Percentiles rank a stretch among this genome's conserved stretches.
Conservation (phyloP, 2,888 invertebrate species). For the Protodeltote pygarga region DNA sequence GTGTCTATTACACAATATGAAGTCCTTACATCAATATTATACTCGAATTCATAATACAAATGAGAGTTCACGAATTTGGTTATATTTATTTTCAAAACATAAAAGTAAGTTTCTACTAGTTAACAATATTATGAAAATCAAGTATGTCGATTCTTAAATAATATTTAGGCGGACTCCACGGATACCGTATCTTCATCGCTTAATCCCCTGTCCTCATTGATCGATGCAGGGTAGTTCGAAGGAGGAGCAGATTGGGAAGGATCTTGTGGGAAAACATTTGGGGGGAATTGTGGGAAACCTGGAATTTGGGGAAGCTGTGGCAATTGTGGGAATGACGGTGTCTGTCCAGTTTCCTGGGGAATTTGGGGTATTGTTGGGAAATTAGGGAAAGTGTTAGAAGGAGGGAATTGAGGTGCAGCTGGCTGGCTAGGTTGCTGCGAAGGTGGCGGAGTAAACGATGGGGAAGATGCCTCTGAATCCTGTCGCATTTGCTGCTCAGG, state of each 20-base stretch:
- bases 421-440: conserved; percentile 24
- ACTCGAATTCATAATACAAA: too few species aligned
- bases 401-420: conserved; percentile 31
- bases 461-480: conserved; percentile 39
- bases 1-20: too few species aligned
- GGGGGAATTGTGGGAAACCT: conserved; percentile 58
- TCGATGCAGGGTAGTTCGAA: conserved; percentile 61
- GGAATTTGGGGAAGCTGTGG: conserved; percentile 60
- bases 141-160: not conserved
- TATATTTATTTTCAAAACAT: too few species aligned
- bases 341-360: conserved; percentile 48
- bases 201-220: conserved; percentile 62
- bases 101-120: too few species aligned
- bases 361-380: conserved; percentile 55
- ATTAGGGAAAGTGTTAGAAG: conserved; percentile 50
- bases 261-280: conserved; percentile 47
- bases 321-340: conserved; percentile 49
- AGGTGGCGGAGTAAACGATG: conserved; percentile 46
- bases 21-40: too few species aligned
- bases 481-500: conserved; percentile 52
- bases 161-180: conserved; percentile 74
- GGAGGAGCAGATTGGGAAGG: conserved; percentile 64
- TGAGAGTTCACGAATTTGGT: too few species aligned
- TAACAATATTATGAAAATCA: not conserved
- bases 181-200: conserved; percentile 80